Evolutionary conservation across 2,888 invertebrate genomes (phyloP), one percentile per base, ranked within the genome.

Genomic region (Papilio elwesi): DNA sequence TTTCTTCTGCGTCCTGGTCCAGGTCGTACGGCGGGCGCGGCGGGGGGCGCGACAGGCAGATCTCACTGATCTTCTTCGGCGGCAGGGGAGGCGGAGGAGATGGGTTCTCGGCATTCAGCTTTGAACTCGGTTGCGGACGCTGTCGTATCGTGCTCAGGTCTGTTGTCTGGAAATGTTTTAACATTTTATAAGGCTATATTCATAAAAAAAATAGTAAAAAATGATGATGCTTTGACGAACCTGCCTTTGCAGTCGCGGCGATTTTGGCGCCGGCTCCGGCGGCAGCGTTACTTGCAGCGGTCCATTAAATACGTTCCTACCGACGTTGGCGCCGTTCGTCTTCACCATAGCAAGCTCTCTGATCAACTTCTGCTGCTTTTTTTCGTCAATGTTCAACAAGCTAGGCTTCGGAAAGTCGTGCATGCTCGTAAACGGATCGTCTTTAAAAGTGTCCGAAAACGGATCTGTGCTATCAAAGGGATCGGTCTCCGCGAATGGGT

Each of bases 401-500:
- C 81, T 83, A 78, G 84, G 74, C 81, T 88, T 90, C 64, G 91
- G 88, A 63, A 90, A 90, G 78, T 92, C 92, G 81, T 86, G 87
- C 87, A 91, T 84, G 76, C 84, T 88, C 78, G 89, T 90, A 82
- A 96, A 96, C 15, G 96, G 95, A 82, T 96, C 96, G 76, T 95
- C 94, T 75, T 89, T 94, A 88, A 84, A 94, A 78, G 91, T 95
- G 79, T 95, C 95, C 74, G 95, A 95, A 83, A 96, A 96, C 8
- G 96, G 96, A 85, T 96, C 96, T 64, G 94, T 93, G 81, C 95
- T 95, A 81, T 96, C 96, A 86, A 97, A 97, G 57, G 97, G 97
- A 89, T 97, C 97, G 67, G 92, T 94, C 81, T 96, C 96, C 75
- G 95, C 95, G 87, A 96, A 96, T 68, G 96, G 96, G 87, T 96